phyloP scores from a whole-genome alignment of 2,888 invertebrate species.

The Boloria selene region DNA sequence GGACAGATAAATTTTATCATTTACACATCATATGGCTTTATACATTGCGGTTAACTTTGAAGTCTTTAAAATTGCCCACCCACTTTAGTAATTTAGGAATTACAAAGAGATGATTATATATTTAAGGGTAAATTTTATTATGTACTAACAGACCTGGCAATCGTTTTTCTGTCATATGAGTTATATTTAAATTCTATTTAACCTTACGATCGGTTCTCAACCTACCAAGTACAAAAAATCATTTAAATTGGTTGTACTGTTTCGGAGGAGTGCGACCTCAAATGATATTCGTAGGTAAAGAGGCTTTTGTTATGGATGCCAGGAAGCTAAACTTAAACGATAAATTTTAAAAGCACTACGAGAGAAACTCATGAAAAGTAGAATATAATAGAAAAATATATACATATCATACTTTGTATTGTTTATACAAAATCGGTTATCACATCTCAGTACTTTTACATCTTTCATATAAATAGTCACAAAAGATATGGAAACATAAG shows the following conservation, averaged over 20 bases:
- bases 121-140: background rate
- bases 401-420: background rate
- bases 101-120: slow-evolving; percentile 41
- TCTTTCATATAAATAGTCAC: background rate
- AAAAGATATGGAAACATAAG: slow-evolving; percentile 16
- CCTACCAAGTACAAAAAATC: too few species aligned
- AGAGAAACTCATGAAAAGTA: too few species aligned
- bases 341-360: too few species aligned
- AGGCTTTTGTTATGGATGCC: too few species aligned
- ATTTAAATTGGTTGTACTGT: too few species aligned
- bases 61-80: slow-evolving; percentile 59
- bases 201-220: too few species aligned
- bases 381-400: background rate
- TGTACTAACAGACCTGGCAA: background rate
- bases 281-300: too few species aligned
- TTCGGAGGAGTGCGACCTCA: too few species aligned
- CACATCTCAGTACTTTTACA: slow-evolving; percentile 16
- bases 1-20: slow-evolving; percentile 55
- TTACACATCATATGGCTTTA: slow-evolving; percentile 69
- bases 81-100: slow-evolving; percentile 57
- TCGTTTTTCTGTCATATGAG: background rate
- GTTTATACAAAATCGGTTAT: background rate
- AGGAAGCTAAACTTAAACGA: too few species aligned
- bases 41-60: slow-evolving; percentile 57
- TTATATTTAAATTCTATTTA: too few species aligned